These are phyloP conservation scores for Rhingia campestris DNA, from an alignment of 2,888 invertebrate species.

Conservation along the genomic window DNA sequence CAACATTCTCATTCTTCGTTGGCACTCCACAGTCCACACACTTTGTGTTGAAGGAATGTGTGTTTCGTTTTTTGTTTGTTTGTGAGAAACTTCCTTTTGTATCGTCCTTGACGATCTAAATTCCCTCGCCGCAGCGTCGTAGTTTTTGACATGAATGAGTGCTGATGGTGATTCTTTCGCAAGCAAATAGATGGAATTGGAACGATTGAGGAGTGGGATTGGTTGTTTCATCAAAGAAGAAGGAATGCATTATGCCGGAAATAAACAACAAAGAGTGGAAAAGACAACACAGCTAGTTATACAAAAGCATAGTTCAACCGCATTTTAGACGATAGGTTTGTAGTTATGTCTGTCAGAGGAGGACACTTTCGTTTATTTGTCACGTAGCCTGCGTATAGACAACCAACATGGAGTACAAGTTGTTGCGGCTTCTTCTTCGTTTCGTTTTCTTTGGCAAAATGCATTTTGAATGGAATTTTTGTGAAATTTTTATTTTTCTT, in stretches of 20 bases:
- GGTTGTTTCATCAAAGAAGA: not conserved
- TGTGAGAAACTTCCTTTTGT: slow-evolving; percentile 54
- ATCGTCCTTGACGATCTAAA: slow-evolving; percentile 72
- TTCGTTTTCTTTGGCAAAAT: slow-evolving; percentile 39
- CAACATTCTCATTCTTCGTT: slow-evolving; percentile 42
- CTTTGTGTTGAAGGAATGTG: slow-evolving; percentile 43
- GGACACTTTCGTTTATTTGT: slow-evolving; percentile 30
- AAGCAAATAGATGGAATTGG: slow-evolving; percentile 15
- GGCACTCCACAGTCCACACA: slow-evolving; percentile 14
- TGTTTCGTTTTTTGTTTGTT: slow-evolving; percentile 1
- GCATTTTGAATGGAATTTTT: slow-evolving; percentile 47
- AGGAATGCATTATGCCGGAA: slow-evolving; percentile 57
- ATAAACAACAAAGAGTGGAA: slow-evolving; percentile 38
- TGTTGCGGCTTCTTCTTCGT: too few relatives aligned
- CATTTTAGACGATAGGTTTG: too few relatives aligned
- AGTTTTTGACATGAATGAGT: slow-evolving; percentile 48
- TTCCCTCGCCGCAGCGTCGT: slow-evolving; percentile 25
- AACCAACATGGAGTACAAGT: not conserved
- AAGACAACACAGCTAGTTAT: slow-evolving; percentile 1
- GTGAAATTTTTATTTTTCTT: slow-evolving; percentile 24
- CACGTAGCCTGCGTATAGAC: slow-evolving; percentile 13
- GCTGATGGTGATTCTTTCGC: slow-evolving; percentile 1
- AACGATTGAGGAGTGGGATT: not conserved
- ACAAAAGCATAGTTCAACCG: not conserved
- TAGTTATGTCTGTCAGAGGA: too few relatives aligned